These are phyloP conservation scores for Ornithorhynchus anatinus DNA, from an alignment of 2,113 vertebrate species.

Conservation along the genomic window DNA sequence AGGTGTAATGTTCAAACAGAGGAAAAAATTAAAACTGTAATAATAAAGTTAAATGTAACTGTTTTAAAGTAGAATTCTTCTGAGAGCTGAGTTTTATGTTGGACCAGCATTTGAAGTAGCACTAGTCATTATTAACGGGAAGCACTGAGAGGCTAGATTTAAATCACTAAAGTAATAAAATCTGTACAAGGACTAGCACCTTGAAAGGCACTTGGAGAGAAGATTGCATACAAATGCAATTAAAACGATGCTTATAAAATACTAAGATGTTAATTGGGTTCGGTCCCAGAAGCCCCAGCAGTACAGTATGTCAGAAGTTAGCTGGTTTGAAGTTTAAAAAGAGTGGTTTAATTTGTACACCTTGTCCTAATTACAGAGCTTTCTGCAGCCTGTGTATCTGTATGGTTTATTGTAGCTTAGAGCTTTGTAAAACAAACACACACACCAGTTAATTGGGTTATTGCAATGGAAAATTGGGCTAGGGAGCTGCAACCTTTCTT, in stretches of 20 bases:
- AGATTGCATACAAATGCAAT: conserved; percentile 86
- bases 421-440: conserved; percentile 89
- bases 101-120: conserved; percentile 75
- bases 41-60: conserved; percentile 82
- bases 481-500: conserved; percentile 74
- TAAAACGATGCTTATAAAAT: conserved; percentile 87
- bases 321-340: conserved; percentile 89
- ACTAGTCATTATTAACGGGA: conserved; percentile 80
- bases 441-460: conserved; percentile 86
- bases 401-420: conserved; percentile 87
- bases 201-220: conserved; percentile 83
- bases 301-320: conserved; percentile 87
- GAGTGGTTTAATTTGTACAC: conserved; percentile 88
- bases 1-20: conserved; percentile 73
- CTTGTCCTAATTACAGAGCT: conserved; percentile 86
- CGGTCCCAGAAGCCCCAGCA: conserved; percentile 84
- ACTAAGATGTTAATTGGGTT: conserved; percentile 89
- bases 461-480: conserved; percentile 83
- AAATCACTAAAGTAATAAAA: conserved; percentile 85
- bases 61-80: conserved; percentile 80
- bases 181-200: conserved; percentile 78
- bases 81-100: conserved; percentile 77
- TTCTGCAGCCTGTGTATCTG: conserved; percentile 81
- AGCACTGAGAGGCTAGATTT: conserved; percentile 79
- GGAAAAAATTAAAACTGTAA: conserved; percentile 74